Conservation (phyloP, 2,888 invertebrate species). For the Exephanes ischioxanthus region DNA sequence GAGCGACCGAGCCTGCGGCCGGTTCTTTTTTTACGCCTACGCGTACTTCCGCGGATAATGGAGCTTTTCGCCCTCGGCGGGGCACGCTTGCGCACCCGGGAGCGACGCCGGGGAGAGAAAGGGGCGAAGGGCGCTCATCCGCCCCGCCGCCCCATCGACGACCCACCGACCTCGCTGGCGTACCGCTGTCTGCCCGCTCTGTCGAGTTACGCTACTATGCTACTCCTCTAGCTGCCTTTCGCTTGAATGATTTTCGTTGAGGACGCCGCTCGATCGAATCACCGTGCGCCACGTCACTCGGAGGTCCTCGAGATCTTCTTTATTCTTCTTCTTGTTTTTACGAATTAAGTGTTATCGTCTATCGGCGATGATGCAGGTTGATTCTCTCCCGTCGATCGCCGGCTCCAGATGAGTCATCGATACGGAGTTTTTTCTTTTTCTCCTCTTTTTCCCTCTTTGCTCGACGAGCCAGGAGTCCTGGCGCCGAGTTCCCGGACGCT, state of each 20-base stretch:
- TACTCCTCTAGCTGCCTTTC: conserved; percentile 21
- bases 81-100: conserved; percentile 71
- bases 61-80: conserved; percentile 72
- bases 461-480: not conserved
- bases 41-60: conserved; percentile 72
- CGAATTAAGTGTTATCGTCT: not conserved
- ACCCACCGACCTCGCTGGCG: conserved; percentile 25
- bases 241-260: conserved; percentile 61
- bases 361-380: not conserved
- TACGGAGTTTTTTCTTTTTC: not conserved
- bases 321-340: not conserved
- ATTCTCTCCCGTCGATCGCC: not conserved
- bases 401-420: not conserved
- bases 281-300: conserved; percentile 3
- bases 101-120: conserved; percentile 43
- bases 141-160: not conserved
- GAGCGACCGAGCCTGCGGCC: conserved; percentile 69
- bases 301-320: too few relatives aligned
- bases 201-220: conserved; percentile 44
- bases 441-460: not conserved
- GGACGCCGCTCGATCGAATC: conserved; percentile 52
- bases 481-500: not conserved
- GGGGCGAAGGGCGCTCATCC: conserved; percentile 44
- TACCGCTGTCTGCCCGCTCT: conserved; percentile 42
- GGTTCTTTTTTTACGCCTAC: conserved; percentile 74